Base-by-base conservation (phyloP, 1,140 invertebrate genomes). In the Ceratina australensis region DNA sequence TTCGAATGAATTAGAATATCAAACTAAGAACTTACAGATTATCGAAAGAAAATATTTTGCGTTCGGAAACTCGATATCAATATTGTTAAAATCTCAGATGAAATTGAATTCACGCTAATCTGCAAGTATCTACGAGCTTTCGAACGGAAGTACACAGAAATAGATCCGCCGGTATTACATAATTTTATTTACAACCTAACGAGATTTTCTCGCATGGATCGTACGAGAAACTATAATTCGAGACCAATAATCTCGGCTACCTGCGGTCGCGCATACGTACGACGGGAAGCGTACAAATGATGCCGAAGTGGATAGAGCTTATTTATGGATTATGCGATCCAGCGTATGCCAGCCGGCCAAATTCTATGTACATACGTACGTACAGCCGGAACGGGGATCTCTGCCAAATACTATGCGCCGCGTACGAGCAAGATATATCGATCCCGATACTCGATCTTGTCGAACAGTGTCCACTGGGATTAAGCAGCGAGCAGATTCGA, bases 291-390 rank as follows among this genome's bases (percentile, higher is more conserved):
- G 65, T 73, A 74, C 74, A 69, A 13, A 26, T 66, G 49, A 56
- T 57, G 24, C 28, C 64, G 60, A 79, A 69, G 68, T 67, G 79
- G 80, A 78, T 78, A 76, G 54, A 64, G 65, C 79, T 89, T 89
- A 89, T 89, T 89, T 89, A 88, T 89, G 87, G 88, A 89, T 87
- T 86, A 88, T 84, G 74, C 72, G 83, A 85, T 77, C 83, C 73
- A 72, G 68, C 65, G 56, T 78, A 80, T 83, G 87, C 86, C 87
- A 89, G 78, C 63, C 76, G 65, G 69, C 42, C 54, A 59, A 63
- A 57, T 72, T 52, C 28, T 33, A 33, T 33, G 69, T 75, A 74
- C 60, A 57, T 54, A 78, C 65, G 52, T 56, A 56, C 65, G 52
- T 56, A 56, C 68, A 28, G 64, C 60, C 49, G 60, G 63, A 79